Conservation (phyloP, 2,888 invertebrate genomes). For the Dusona sp. region DNA sequence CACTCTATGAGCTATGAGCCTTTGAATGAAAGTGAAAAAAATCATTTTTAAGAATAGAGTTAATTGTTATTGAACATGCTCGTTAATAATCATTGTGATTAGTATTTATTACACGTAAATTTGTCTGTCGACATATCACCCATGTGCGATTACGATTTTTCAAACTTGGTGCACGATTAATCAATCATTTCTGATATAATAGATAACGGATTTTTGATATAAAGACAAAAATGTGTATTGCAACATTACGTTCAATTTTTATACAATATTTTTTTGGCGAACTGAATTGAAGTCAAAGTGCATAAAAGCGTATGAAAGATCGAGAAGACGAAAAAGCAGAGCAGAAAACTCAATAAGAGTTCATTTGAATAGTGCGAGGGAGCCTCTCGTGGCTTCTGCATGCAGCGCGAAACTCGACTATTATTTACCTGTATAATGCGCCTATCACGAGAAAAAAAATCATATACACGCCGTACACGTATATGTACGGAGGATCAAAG, state of each 20-base stretch:
- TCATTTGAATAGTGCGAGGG: conserved; percentile 28
- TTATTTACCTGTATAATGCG: conserved; percentile 16
- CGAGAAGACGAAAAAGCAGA: background rate
- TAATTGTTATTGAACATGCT: background rate
- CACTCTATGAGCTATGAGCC: background rate
- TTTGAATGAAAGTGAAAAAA: background rate
- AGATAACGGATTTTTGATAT: background rate
- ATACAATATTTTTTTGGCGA: background rate
- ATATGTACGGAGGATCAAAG: background rate
- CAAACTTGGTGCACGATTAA: background rate
- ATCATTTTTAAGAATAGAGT: conserved; percentile 11
- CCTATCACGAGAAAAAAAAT: conserved; percentile 35
- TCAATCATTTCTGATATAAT: background rate
- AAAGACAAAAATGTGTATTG: background rate
- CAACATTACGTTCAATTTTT: background rate
- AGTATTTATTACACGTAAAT: background rate
- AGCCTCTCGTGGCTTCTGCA: conserved; percentile 34
- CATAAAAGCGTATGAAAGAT: background rate
- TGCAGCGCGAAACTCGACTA: conserved; percentile 13
- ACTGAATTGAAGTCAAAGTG: background rate
- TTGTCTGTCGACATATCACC: background rate
- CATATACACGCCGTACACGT: conserved; percentile 35
- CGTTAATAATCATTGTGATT: background rate
- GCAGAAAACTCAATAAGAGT: conserved; percentile 16
- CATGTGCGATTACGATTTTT: background rate